Evolutionary conservation across 2,797 vertebrate genomes (phyloP), one percentile per base, ranked within the genome.

Genomic region (Coregonus suidteri): DNA sequence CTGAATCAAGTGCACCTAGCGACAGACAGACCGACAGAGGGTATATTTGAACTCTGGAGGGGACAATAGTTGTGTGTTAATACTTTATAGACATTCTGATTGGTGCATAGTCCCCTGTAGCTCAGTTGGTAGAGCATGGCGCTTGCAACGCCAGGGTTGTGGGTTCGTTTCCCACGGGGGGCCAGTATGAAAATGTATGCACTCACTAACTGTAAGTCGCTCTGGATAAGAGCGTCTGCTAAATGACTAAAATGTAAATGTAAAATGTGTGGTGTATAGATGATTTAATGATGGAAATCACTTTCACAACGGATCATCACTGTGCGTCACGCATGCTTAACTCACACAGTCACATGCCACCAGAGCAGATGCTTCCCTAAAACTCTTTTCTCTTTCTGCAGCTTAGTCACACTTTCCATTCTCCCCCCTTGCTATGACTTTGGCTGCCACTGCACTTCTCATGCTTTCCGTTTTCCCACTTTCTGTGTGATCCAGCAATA

Each of bases 21-120:
- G 41, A 6, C 62, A 73, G 78, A 70, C 30, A 13, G 18, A 5
- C 65, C 74, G 79, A 70, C 78, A 80, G 73, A 80, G 72, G 72
- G 47, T 72, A 76, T 16, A 35, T 79, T 83, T 77, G 65, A 81
- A 75, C 76, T 47, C 53, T 47, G 66, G 31, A 37, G 52, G 30
- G 13, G 56, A 80, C 73, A 51, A 14, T 77, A 64, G 69, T 47
- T 30, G 66, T 62, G 16, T 64, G 47, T 73, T 79, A 77, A 81
- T 77, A 79, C 34, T 70, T 15, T 34, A n/a, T 81, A 78, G 82
- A 4, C 20, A 4, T 20, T 65, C 25, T 11, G 25, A 30, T 30
- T 25, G 25, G 25, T 25, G 25, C 25, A 25, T 25, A 25, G 25
- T 25, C 25, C 25, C 25, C 25, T 25, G 25, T 25, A 25, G 25